phyloP scores from a whole-genome alignment of 2,113 vertebrate genomes.

The Maccullochella peelii region DNA sequence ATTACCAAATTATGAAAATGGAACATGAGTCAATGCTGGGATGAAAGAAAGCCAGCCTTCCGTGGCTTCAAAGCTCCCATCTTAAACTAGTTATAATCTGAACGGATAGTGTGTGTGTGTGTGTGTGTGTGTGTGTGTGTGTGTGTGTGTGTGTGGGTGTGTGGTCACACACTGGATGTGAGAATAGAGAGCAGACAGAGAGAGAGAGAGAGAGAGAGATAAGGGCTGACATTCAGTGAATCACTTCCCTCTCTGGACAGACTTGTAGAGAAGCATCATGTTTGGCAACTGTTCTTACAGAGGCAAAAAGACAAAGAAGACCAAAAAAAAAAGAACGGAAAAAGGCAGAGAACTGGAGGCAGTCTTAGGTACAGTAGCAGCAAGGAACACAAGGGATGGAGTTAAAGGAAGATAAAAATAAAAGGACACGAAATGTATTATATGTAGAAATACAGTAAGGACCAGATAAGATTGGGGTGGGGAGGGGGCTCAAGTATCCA shows the following conservation, averaged over 20 bases:
- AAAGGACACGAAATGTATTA: conserved; percentile 27
- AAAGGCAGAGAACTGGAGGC: conserved; percentile 17
- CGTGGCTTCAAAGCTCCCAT: conserved; percentile 69
- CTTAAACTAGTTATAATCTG: conserved; percentile 68
- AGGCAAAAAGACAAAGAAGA: conserved; percentile 37
- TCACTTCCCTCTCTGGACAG: conserved; percentile 70
- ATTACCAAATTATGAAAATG: conserved; percentile 75
- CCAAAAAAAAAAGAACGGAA: background rate
- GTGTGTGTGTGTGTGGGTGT: conserved; percentile 23
- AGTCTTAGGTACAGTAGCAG: background rate
- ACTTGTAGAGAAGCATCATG: conserved; percentile 65
- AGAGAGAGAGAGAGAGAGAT: conserved; percentile 47
- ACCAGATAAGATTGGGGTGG: background rate
- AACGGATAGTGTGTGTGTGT: conserved; percentile 17
- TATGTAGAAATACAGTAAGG: conserved; percentile 5
- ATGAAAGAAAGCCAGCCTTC: conserved; percentile 69
- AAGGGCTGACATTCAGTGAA: conserved; percentile 75
- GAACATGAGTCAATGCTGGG: conserved; percentile 70
- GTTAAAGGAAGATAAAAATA: conserved; percentile 24
- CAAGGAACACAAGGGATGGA: background rate
- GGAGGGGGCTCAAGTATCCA: conserved; percentile 10
- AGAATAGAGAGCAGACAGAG: conserved; percentile 58
- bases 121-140: conserved; percentile 33
- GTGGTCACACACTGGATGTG: conserved; percentile 38
- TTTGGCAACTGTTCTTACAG: conserved; percentile 68